Percentiles rank a stretch among this genome's conserved stretches.
phyloP scores from a whole-genome alignment of 2,888 invertebrate genomes.

The Aporophyla nigra region DNA sequence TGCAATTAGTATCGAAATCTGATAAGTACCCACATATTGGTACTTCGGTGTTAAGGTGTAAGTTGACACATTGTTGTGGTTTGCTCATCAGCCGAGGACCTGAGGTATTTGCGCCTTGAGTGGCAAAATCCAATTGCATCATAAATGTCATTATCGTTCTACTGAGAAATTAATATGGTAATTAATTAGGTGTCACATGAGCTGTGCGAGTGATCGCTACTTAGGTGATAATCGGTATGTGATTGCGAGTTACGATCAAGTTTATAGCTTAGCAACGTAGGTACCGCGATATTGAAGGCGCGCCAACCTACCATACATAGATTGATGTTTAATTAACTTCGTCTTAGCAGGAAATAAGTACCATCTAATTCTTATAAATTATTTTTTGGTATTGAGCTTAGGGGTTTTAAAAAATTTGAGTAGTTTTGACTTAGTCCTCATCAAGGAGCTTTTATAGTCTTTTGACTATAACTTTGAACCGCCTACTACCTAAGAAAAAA shows the following conservation, averaged over 20 bases:
- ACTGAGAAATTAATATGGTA: slow-evolving; percentile 32
- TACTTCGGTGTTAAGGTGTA: neutral
- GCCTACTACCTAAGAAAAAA: no score
- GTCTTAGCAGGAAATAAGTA: neutral
- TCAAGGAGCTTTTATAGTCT: neutral
- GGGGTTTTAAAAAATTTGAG: no score
- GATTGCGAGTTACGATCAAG: neutral
- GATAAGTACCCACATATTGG: neutral
- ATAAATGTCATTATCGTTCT: slow-evolving; percentile 17
- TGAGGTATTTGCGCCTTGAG: slow-evolving; percentile 17
- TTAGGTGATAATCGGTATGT: neutral
- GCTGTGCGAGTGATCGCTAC: neutral
- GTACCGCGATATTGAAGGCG: no score
- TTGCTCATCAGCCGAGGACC: slow-evolving; percentile 13
- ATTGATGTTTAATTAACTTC: neutral
- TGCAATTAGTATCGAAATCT: slow-evolving; percentile 20
- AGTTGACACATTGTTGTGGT: slow-evolving; percentile 42
- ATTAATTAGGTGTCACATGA: slow-evolving; percentile 19
- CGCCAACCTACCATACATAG: neutral
- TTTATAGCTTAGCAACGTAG: neutral
- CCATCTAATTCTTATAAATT: neutral
- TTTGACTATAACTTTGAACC: no score
- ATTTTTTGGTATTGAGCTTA: neutral
- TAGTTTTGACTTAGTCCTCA: neutral
- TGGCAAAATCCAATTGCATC: slow-evolving; percentile 10